Conservation (phyloP, 2,797 vertebrate species). For the Poeciliopsis paucimaculata region DNA sequence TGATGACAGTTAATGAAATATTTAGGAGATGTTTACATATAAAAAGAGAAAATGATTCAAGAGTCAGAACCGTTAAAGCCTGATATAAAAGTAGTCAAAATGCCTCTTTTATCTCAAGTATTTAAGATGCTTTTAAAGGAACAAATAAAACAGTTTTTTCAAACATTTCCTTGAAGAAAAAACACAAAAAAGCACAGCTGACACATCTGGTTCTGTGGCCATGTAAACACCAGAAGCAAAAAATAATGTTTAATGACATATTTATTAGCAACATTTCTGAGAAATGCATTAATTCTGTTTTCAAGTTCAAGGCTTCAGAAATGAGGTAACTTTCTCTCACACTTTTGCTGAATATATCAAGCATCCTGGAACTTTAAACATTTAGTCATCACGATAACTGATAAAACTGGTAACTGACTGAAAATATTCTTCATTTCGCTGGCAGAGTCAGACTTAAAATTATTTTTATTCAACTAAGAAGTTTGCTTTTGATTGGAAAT, state of each 20-base stretch:
- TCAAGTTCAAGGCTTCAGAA: not conserved
- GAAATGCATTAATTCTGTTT: not conserved
- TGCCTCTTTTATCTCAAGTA: too few species aligned
- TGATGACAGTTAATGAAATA: not conserved
- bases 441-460: not conserved
- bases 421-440: not conserved
- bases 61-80: not conserved
- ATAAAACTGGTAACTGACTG: not conserved
- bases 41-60: not conserved
- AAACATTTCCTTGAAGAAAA: not conserved
- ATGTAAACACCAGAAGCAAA: too few species aligned
- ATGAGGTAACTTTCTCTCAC: not conserved
- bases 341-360: not conserved
- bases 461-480: not conserved
- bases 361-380: not conserved
- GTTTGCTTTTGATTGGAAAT: not conserved
- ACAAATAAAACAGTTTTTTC: not conserved
- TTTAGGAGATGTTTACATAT: not conserved
- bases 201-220: not conserved
- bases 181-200: too few species aligned
- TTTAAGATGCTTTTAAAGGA: not conserved
- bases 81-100: not conserved
- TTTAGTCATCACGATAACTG: not conserved
- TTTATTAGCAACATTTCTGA: not conserved
- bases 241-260: not conserved